Percentiles rank a stretch among this genome's conserved stretches.
phyloP scores from a whole-genome alignment of 2,888 invertebrate species.

The Tyria jacobaeae region DNA sequence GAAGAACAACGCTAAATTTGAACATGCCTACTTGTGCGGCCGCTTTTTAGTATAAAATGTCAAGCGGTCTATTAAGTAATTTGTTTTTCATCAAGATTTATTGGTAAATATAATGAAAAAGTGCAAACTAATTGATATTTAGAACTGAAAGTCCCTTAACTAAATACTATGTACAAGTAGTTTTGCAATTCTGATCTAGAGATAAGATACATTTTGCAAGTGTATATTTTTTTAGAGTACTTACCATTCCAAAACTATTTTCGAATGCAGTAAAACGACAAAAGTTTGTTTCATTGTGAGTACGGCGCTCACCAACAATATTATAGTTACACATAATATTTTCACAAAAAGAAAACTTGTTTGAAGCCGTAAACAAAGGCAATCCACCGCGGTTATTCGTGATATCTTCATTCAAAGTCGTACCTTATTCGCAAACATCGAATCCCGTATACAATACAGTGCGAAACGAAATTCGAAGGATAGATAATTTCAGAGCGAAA shows the following conservation, averaged over 20 bases:
- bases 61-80: slow-evolving; percentile 77
- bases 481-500: slow-evolving; percentile 84
- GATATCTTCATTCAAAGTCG: slow-evolving; percentile 82
- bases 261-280: slow-evolving; percentile 55
- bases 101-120: slow-evolving; percentile 50
- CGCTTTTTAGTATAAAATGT: slow-evolving; percentile 72
- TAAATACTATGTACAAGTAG: not conserved
- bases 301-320: slow-evolving; percentile 55
- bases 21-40: slow-evolving; percentile 75
- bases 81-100: slow-evolving; percentile 70
- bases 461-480: slow-evolving; percentile 86
- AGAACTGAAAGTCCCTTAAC: not conserved
- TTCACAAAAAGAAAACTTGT: slow-evolving; percentile 78
- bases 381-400: slow-evolving; percentile 84
- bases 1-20: slow-evolving; percentile 79
- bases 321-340: slow-evolving; percentile 79
- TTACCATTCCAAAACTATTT: slow-evolving; percentile 54
- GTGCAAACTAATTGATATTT: not conserved
- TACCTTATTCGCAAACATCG: slow-evolving; percentile 86
- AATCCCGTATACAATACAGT: slow-evolving; percentile 85
- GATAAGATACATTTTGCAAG: slow-evolving; percentile 14
- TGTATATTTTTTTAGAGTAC: slow-evolving; percentile 55
- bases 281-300: slow-evolving; percentile 56
- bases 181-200: not conserved
- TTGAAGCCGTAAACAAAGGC: slow-evolving; percentile 85